phyloP scores from a whole-genome alignment of 1,140 invertebrate species.

The Acromyrmex heyeri region DNA sequence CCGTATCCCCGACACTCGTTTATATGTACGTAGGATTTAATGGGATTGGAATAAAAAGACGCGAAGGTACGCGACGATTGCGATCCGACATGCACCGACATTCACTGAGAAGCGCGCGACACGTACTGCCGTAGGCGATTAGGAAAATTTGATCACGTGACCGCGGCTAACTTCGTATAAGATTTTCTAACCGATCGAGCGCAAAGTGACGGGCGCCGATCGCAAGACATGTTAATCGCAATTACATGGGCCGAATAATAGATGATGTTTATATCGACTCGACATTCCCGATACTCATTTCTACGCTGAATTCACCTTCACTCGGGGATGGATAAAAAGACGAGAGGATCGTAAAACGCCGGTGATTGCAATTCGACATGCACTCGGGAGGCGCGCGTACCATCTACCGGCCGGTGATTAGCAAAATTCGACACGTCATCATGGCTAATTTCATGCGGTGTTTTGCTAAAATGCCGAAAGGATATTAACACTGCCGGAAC shows the following conservation, averaged over 20 bases:
- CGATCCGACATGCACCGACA: too few relatives aligned
- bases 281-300: not conserved
- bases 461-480: not conserved
- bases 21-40: too few relatives aligned
- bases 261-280: not conserved
- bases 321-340: not conserved
- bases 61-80: too few relatives aligned
- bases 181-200: too few relatives aligned
- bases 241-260: not conserved
- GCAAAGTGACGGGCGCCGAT: not conserved
- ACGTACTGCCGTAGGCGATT: not conserved
- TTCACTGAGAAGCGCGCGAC: too few relatives aligned
- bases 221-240: not conserved
- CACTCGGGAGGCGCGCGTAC: not conserved
- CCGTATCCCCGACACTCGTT: too few relatives aligned
- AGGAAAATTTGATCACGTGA: not conserved
- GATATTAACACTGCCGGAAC: constrained; percentile 9
- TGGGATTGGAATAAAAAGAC: too few relatives aligned
- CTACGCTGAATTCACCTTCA: not conserved
- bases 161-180: not conserved
- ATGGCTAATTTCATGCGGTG: constrained; percentile 10
- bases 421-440: constrained; percentile 10
- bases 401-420: not conserved
- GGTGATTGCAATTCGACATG: not conserved
- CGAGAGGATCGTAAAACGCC: not conserved